Percentiles rank a stretch among this genome's conserved stretches.
phyloP scores from a whole-genome alignment of 2,113 vertebrate species.

The Xiphorhynchus elegans region DNA sequence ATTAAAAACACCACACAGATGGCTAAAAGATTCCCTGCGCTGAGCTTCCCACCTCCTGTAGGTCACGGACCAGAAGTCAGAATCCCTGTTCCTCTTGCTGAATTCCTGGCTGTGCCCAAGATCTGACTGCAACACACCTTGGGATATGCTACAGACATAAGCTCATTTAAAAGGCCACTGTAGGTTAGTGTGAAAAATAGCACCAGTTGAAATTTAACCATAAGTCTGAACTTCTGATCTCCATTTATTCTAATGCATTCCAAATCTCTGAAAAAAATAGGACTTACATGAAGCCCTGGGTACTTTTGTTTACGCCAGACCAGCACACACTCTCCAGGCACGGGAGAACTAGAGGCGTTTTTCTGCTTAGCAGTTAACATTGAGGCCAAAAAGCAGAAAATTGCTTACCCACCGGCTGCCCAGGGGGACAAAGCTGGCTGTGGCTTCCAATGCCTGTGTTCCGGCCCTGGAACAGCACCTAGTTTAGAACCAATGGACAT shows the following conservation, averaged over 20 bases:
- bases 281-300: neutral
- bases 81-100: fast-evolving
- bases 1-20: fast-evolving
- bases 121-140: fast-evolving
- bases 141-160: fast-evolving
- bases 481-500: neutral
- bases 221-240: neutral
- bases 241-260: neutral
- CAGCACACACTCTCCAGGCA: fast-evolving
- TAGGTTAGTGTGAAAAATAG: neutral
- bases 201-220: neutral
- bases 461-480: neutral
- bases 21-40: neutral
- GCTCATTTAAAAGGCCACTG: neutral
- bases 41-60: fast-evolving
- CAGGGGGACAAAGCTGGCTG: neutral
- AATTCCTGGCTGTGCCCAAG: neutral
- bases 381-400: neutral
- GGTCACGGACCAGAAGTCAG: neutral
- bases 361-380: fast-evolving
- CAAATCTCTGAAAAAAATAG: neutral
- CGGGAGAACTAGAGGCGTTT: neutral
- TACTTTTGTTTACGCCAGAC: neutral
- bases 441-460: neutral
- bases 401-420: fast-evolving